Evolutionary conservation across 92 coral and sea anemone species (phyloP).

Genomic region (Parazoanthus darwini): DNA sequence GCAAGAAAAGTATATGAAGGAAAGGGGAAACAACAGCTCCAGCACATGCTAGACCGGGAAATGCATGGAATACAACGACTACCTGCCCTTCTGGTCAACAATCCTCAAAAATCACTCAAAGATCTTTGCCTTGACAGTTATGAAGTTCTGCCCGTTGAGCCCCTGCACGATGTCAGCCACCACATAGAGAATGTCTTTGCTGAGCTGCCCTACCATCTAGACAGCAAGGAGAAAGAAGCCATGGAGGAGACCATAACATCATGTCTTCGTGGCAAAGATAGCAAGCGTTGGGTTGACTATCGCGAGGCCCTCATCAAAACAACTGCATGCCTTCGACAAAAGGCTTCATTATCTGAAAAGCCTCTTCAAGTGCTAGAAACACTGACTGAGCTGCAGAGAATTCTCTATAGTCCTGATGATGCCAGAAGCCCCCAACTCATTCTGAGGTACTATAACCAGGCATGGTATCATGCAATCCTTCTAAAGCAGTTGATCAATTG

Average conservation of each 20-base stretch:
- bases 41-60: conserved; percentile 9
- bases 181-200: conserved; percentile 43
- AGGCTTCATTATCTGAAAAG: conserved; percentile 11
- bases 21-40: conserved; percentile 49
- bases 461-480: conserved; percentile 45
- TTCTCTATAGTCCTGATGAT: conserved; percentile 37
- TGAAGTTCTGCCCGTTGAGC: conserved; percentile 53
- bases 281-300: conserved; percentile 45
- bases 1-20: conserved; percentile 55
- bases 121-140: conserved; percentile 39
- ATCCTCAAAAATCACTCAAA: conserved; percentile 35
- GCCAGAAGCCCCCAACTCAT: conserved; percentile 33
- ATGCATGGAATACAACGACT: no score
- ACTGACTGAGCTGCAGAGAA: conserved; percentile 49
- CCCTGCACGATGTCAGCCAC: conserved; percentile 43
- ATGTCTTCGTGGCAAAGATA: conserved; percentile 39
- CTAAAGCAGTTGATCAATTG: conserved; percentile 15
- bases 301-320: conserved; percentile 44
- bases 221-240: conserved; percentile 27
- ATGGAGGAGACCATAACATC: conserved; percentile 17
- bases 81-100: no score
- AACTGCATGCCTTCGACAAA: conserved; percentile 12
- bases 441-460: conserved; percentile 29
- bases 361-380: conserved; percentile 39
- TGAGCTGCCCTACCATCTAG: conserved; percentile 48